Evolutionary conservation across 2,113 vertebrate genomes (phyloP), one percentile per base, ranked within the genome.

Genomic region (Bagarius yarrelli): DNA sequence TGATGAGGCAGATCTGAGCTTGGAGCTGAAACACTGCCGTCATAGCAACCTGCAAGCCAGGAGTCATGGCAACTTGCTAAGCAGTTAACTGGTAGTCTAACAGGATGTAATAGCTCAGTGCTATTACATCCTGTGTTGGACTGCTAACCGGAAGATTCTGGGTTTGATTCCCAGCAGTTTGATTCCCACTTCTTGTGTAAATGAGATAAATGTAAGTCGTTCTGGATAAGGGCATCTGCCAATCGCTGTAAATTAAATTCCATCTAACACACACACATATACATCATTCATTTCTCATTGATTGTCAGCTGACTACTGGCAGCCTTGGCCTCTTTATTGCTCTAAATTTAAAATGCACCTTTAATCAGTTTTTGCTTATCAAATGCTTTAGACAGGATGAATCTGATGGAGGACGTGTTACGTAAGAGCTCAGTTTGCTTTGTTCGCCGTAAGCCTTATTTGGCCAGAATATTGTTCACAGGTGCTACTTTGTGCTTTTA

Each of bases 21-120:
- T 56, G 44, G 75, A 60, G 81, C 71, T 76, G 80, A 80, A 80
- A 85, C 59, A 83, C 72, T 69, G 82, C 79, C 64, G 84, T 85
- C 84, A 87, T 85, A 66, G 86, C 83, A 85, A 87, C 86, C 82
- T 78, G 64, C 61, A 50, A 79, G 47, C 67, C 59, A 85, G 84
- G 84, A 85, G 84, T 84, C 84, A 87, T 87, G 84, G 86, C 80
- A 87, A 87, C 86, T 47, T 64, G 64, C 74, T 73, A 82, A 81
- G 82, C 34, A 66, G 47, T 71, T 47, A n/a, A 66, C 57, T 74
- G 57, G 14, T 47, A 72, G 78, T 30, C 30, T 75, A n/a, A n/a
- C n/a, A n/a, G n/a, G n/a, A n/a, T n/a, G n/a, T n/a, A n/a, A n/a
- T n/a, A n/a, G n/a, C n/a, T n/a, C n/a, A n/a, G n/a, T n/a, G n/a